These are phyloP conservation scores for Andrena dorsata DNA, from an alignment of 2,888 invertebrate species.

Conservation along the genomic window DNA sequence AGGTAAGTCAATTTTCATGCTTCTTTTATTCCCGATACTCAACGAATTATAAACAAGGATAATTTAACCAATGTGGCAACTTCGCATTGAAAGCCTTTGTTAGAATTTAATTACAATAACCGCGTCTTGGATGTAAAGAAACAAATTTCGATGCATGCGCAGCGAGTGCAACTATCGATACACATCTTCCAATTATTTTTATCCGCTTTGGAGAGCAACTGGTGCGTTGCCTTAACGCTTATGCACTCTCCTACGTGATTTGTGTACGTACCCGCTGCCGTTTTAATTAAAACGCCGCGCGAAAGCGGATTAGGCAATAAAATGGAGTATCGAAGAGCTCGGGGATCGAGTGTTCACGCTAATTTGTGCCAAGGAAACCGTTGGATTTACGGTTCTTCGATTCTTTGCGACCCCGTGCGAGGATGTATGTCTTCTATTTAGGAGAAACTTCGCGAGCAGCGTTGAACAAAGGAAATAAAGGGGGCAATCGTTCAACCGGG, in stretches of 20 bases:
- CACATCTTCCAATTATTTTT: slow-evolving; percentile 8
- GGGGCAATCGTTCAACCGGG: not conserved
- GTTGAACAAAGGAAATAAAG: not conserved
- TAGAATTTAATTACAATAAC: not conserved
- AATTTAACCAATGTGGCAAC: not conserved
- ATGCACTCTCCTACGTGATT: slow-evolving; percentile 10
- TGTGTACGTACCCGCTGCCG: slow-evolving; percentile 1
- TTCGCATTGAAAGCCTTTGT: not conserved
- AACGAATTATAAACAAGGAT: not conserved
- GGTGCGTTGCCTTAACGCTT: not conserved
- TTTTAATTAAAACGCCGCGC: slow-evolving; percentile 29
- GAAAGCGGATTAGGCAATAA: slow-evolving; percentile 32
- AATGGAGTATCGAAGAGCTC: not conserved
- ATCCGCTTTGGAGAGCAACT: slow-evolving; percentile 6
- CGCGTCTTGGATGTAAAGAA: not conserved
- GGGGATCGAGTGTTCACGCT: no score
- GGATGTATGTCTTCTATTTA: slow-evolving; percentile 13
- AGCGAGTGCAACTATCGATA: not conserved
- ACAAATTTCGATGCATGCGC: not conserved
- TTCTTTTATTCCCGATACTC: not conserved
- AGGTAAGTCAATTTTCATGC: slow-evolving; percentile 17
- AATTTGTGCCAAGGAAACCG: not conserved
- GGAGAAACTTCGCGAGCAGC: not conserved
- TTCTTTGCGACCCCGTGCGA: not conserved
- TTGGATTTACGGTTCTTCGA: not conserved